A percentile compares a stretch with the other conserved stretches of the same genome.
Evolutionary conservation across 2,797 vertebrate species (phyloP).

Genomic region (Chiroxiphia lanceolata): DNA sequence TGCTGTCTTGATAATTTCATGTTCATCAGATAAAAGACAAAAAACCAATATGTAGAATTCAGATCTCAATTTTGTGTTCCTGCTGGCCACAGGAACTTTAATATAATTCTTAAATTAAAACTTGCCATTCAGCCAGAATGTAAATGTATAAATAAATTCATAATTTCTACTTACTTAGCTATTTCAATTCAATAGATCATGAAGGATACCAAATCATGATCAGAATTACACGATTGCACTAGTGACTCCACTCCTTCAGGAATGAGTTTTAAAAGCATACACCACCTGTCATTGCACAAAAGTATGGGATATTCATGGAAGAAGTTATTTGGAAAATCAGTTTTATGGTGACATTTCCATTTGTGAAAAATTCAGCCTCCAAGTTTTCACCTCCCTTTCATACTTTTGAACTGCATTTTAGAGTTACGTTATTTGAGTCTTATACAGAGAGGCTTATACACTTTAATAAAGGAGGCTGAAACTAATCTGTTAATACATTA

Average conservation of each 20-base stretch:
- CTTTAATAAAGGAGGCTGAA: background rate
- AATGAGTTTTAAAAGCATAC: background rate
- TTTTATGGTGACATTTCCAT: background rate
- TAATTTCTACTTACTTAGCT: conserved; percentile 5
- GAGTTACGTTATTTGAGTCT: background rate
- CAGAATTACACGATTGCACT: background rate
- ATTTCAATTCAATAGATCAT: background rate
- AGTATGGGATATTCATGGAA: background rate
- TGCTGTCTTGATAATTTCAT: background rate
- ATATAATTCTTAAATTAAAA: conserved; percentile 7
- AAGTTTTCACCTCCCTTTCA: background rate
- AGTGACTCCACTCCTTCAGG: background rate
- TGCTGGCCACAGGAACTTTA: conserved; percentile 30
- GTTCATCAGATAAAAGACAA: conserved; percentile 46
- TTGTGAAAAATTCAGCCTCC: background rate
- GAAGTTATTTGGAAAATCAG: background rate
- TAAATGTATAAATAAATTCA: conserved; percentile 27
- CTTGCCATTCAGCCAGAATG: background rate
- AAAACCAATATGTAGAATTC: background rate
- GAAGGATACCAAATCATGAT: background rate
- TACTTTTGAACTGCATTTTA: background rate
- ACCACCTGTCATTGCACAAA: background rate
- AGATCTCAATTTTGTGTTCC: background rate
- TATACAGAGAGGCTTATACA: background rate
- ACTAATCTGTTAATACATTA: background rate